Conservation (phyloP, 1,140 invertebrate genomes). For the Drosophila insularis region DNA sequence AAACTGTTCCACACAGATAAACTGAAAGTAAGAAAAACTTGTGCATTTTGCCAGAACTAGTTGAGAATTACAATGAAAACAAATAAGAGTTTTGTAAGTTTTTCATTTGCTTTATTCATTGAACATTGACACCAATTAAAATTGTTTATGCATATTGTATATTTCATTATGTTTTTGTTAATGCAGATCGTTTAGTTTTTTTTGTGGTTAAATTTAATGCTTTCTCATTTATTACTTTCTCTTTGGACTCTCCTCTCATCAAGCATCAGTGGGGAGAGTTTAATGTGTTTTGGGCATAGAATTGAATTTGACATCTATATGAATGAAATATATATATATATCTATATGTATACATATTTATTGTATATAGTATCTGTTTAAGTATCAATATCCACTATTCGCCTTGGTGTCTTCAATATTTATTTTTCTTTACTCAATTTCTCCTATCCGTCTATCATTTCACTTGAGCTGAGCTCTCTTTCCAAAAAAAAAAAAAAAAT, state of each 20-base stretch:
- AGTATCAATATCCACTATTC: not conserved
- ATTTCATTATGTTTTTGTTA: slow-evolving; percentile 3
- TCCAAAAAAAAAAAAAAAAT: slow-evolving; percentile 13
- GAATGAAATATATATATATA: not conserved
- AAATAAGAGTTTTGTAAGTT: not conserved
- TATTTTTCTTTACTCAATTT: not conserved
- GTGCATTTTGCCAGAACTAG: too few relatives aligned
- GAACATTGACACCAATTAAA: slow-evolving; percentile 53
- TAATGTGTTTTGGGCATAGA: not conserved
- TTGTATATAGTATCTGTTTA: not conserved
- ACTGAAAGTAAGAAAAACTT: too few relatives aligned
- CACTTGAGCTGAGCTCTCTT: slow-evolving; percentile 33
- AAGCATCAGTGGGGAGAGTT: not conserved
- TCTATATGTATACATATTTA: not conserved
- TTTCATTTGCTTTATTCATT: slow-evolving; percentile 25
- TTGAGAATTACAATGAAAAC: too few relatives aligned
- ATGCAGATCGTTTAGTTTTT: slow-evolving; percentile 2
- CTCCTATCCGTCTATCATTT: not conserved
- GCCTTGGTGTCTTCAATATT: slow-evolving; percentile 3
- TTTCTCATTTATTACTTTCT: not conserved
- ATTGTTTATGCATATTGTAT: slow-evolving; percentile 20
- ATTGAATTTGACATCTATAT: not conserved
- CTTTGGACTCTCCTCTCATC: not conserved
- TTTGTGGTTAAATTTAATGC: slow-evolving; percentile 7
- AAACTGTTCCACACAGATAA: not conserved